Evolutionary conservation across 2,797 vertebrate genomes (phyloP).

Genomic region (Acanthurus leucopareius): DNA sequence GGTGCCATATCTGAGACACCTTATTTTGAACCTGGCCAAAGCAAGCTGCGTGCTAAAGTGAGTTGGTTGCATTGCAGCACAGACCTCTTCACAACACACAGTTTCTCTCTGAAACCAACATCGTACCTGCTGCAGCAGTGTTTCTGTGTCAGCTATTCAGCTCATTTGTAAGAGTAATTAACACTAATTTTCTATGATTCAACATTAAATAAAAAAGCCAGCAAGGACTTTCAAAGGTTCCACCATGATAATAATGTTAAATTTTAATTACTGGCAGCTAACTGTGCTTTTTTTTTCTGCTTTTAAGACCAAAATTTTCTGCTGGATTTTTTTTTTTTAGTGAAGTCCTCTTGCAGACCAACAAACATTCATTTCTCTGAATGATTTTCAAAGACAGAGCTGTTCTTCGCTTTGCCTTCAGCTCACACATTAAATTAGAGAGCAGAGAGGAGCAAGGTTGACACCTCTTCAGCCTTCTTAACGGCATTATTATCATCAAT

Average conservation of each 20-base stretch:
- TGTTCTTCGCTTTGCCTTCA: conserved; percentile 19
- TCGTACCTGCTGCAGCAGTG: not conserved
- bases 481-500: conserved; percentile 4
- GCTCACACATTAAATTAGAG: conserved; percentile 14
- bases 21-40: conserved; percentile 27
- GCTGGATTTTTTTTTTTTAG: conserved; percentile 12
- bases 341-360: conserved; percentile 6
- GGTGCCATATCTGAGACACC: conserved; percentile 29
- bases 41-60: not conserved
- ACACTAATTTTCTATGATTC: conserved; percentile 3
- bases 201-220: not conserved
- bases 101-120: conserved; percentile 1
- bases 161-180: not conserved
- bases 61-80: conserved; percentile 24
- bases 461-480: conserved; percentile 27
- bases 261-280: conserved; percentile 18
- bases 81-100: conserved; percentile 20
- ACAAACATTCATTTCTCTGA: conserved; percentile 11
- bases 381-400: conserved; percentile 30
- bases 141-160: not conserved
- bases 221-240: not conserved
- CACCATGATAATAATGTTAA: not conserved
- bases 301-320: too few species aligned
- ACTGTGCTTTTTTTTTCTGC: not conserved
- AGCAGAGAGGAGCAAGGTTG: conserved; percentile 23